Conservation (phyloP, 2,113 vertebrate genomes). For the Microcebus murinus region DNA sequence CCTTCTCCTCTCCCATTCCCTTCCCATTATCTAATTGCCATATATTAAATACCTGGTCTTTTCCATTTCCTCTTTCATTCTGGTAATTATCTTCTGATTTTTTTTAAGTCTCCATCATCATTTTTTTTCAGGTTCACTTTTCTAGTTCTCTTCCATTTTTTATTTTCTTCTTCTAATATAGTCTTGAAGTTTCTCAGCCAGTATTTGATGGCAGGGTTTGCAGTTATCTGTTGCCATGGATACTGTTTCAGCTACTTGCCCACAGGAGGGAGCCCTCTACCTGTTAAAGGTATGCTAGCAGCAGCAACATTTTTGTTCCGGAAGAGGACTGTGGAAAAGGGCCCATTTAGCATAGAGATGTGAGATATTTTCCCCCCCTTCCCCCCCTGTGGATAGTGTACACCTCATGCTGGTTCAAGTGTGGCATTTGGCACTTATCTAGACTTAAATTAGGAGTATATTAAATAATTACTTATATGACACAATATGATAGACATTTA, state of each 20-base stretch:
- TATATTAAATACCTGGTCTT: background rate
- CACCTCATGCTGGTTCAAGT: background rate
- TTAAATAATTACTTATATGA: background rate
- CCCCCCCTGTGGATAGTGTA: background rate
- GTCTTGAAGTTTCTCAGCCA: background rate
- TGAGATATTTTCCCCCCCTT: background rate
- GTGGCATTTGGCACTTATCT: background rate
- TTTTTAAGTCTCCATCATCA: background rate
- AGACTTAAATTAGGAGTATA: background rate
- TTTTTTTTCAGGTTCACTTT: background rate
- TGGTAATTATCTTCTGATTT: background rate
- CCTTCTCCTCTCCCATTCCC: background rate
- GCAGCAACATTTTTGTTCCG: background rate
- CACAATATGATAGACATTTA: background rate
- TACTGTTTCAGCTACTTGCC: constrained; percentile 70
- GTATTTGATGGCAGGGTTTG: constrained; percentile 13
- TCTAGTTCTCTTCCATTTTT: background rate
- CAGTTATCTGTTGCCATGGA: constrained; percentile 59
- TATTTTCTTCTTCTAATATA: background rate
- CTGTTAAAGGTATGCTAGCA: constrained; percentile 54
- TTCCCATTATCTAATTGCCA: background rate
- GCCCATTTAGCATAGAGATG: background rate
- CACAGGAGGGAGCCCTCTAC: constrained; percentile 78
- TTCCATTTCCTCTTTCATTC: background rate
- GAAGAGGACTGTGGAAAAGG: background rate